phyloP scores from a whole-genome alignment of 2,113 vertebrate genomes.

The Mustelus asterias region DNA sequence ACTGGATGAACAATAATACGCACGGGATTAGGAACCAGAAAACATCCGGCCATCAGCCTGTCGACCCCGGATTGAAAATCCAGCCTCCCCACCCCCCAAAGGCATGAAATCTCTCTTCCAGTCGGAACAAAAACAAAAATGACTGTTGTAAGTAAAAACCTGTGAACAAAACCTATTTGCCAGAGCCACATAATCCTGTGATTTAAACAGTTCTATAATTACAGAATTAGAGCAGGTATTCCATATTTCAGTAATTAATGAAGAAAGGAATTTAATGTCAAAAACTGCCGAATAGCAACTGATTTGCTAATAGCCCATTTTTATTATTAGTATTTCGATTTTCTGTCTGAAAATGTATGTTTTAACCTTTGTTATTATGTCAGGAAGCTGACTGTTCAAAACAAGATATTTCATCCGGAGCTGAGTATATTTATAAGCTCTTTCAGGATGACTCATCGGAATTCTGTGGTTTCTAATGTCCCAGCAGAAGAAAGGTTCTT shows the following conservation, averaged over 20 bases:
- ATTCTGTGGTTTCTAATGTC: constrained; percentile 70
- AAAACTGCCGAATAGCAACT: background rate
- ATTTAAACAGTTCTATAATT: background rate
- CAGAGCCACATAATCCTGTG: background rate
- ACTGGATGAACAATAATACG: too few relatives aligned
- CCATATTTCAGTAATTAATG: background rate
- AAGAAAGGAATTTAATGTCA: background rate
- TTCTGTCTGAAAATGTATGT: constrained; percentile 40
- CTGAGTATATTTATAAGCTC: constrained; percentile 55
- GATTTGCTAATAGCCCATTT: background rate
- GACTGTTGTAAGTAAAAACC: background rate
- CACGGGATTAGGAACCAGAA: background rate
- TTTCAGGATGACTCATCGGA: constrained; percentile 62
- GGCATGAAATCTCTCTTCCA: background rate
- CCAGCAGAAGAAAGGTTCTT: constrained; percentile 55
- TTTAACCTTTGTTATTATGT: constrained; percentile 54
- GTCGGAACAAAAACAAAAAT: background rate
- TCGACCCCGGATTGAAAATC: background rate
- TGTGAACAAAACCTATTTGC: background rate
- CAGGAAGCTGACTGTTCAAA: constrained; percentile 65
- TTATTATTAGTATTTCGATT: background rate
- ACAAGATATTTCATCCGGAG: constrained; percentile 59
- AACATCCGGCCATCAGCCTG: background rate
- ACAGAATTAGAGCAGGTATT: background rate
- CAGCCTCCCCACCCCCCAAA: background rate